A percentile compares a stretch with the other conserved stretches of the same genome.
Evolutionary conservation across 2,113 vertebrate genomes (phyloP).

Genomic region (Chaetura pelagica): DNA sequence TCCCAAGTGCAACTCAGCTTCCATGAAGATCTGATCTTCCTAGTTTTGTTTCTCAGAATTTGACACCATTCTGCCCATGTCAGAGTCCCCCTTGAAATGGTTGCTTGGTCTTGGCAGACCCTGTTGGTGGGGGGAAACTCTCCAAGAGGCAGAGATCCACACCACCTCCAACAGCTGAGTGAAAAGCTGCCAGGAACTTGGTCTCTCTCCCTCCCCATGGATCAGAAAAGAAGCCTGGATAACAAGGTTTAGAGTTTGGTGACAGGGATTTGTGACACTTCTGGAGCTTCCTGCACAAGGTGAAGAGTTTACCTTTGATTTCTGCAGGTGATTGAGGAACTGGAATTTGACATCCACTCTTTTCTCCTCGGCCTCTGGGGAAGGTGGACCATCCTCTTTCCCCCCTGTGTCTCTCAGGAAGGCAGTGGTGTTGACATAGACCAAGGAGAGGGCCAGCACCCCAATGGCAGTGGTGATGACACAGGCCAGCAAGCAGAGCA

Average conservation of each 20-base stretch:
- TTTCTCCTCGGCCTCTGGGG: background rate
- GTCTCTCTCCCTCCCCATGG: background rate
- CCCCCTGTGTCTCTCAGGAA: background rate
- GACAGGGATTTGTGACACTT: background rate
- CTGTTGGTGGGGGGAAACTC: background rate
- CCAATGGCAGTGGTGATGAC: conserved; percentile 42
- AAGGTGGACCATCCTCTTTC: fast-evolving
- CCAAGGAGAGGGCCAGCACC: conserved; percentile 53
- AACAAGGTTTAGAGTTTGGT: background rate
- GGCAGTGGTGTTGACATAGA: background rate
- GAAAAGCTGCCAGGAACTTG: background rate
- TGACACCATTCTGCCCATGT: background rate
- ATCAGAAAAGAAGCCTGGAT: background rate
- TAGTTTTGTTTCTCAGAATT: background rate
- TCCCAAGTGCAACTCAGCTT: background rate
- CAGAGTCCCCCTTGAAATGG: background rate
- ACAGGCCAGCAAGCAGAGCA: conserved; percentile 70
- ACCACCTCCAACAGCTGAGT: background rate
- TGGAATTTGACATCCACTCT: conserved; percentile 53
- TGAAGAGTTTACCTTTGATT: conserved; percentile 65
- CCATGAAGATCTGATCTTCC: background rate
- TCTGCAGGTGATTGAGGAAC: conserved; percentile 71
- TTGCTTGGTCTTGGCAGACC: background rate
- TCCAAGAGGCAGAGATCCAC: background rate
- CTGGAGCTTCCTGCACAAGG: background rate